Percentiles rank a stretch among this genome's conserved stretches.
Evolutionary conservation across 2,113 vertebrate species (phyloP).

Genomic region (Pterocles gutturalis): DNA sequence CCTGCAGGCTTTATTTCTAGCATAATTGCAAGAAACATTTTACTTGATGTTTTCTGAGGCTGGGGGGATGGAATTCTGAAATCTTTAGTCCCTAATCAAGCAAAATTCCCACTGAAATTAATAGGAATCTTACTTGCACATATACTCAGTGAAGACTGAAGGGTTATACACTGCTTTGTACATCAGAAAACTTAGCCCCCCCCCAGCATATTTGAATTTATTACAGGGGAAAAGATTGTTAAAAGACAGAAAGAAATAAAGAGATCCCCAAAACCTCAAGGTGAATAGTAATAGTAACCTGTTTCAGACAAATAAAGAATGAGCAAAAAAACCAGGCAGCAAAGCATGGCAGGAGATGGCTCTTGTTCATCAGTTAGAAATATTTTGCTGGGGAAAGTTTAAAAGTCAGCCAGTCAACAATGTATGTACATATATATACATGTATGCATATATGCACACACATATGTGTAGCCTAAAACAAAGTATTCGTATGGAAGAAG

Average conservation of each 20-base stretch:
- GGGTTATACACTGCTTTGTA: neutral
- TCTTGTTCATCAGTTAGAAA: neutral
- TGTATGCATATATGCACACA: neutral
- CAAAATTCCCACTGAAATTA: neutral
- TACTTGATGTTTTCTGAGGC: neutral
- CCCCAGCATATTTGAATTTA: neutral
- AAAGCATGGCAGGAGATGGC: neutral
- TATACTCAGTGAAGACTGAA: neutral
- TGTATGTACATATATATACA: accelerated
- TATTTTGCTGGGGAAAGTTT: neutral
- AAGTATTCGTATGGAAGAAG: neutral
- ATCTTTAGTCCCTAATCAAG: neutral
- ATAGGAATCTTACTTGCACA: neutral
- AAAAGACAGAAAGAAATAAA: neutral
- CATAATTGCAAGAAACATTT: neutral
- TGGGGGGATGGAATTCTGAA: neutral
- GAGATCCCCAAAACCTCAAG: neutral
- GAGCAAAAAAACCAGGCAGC: neutral
- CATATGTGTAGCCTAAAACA: neutral
- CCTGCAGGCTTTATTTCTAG: neutral
- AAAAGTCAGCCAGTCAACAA: neutral
- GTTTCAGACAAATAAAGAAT: neutral
- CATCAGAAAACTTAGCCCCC: neutral
- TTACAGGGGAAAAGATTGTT: neutral
- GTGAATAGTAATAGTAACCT: neutral